These are phyloP conservation scores for Propithecus deckenii DNA, from an alignment of 2,797 vertebrate genomes.

Conservation along the genomic window DNA sequence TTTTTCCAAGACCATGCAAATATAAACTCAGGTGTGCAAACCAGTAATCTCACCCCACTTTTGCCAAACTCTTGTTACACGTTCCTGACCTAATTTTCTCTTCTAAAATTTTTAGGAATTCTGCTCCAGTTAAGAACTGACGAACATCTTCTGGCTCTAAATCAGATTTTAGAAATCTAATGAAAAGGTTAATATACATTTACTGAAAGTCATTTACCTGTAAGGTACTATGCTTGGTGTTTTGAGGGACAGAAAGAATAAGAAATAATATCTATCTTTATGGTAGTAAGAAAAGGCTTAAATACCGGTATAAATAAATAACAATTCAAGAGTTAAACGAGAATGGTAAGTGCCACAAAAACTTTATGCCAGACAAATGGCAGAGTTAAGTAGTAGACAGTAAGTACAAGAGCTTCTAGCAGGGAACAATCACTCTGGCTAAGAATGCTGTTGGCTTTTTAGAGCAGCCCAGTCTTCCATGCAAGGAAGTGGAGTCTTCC, in stretches of 20 bases:
- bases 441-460: background rate
- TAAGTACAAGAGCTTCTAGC: background rate
- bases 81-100: background rate
- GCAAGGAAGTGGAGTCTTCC: background rate
- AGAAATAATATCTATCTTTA: background rate
- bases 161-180: background rate
- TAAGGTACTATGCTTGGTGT: background rate
- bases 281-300: background rate
- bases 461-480: background rate
- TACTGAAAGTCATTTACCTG: background rate
- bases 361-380: background rate
- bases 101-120: background rate
- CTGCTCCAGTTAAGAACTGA: background rate
- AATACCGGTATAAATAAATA: background rate
- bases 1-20: background rate
- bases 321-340: background rate
- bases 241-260: background rate
- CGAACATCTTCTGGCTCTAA: background rate
- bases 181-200: background rate
- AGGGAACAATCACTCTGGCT: background rate
- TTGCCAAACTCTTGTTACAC: background rate
- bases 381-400: background rate
- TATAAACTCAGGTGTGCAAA: no score
- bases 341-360: background rate
- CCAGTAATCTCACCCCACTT: rapidly evolving